phyloP scores from a whole-genome alignment of 1,140 invertebrate species.

The Zaprionus inermis region DNA sequence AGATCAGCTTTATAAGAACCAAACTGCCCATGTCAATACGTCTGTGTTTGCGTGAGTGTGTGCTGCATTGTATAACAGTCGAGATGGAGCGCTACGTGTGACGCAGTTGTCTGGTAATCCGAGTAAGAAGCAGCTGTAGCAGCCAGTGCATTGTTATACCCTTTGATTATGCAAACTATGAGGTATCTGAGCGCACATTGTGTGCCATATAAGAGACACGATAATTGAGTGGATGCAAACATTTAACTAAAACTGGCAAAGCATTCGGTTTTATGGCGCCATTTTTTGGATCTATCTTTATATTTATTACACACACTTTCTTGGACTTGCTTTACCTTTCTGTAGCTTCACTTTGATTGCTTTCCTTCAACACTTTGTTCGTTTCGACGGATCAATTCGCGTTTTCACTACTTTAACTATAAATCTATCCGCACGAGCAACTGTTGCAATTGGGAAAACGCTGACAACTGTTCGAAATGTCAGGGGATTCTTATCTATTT shows the following conservation, averaged over 20 bases:
- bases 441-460: constrained; percentile 29
- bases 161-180: not conserved
- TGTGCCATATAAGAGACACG: not conserved
- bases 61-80: constrained; percentile 41
- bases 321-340: constrained; percentile 32
- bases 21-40: constrained; percentile 35
- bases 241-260: not conserved
- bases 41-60: constrained; percentile 6
- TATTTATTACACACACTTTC: not conserved
- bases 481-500: constrained; percentile 46
- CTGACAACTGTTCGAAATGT: constrained; percentile 27
- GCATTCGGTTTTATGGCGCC: too few relatives aligned
- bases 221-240: not conserved
- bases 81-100: constrained; percentile 35
- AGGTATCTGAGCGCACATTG: constrained; percentile 1
- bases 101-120: constrained; percentile 49
- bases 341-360: not conserved
- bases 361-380: constrained; percentile 61
- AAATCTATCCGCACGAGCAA: constrained; percentile 65
- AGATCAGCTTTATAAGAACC: constrained; percentile 71
- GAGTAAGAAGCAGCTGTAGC: constrained; percentile 43
- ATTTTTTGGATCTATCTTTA: not conserved
- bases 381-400: constrained; percentile 64
- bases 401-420: constrained; percentile 16
- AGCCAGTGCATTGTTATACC: constrained; percentile 10